Conservation (phyloP, 2,888 invertebrate species). For the Phlogophora meticulosa region DNA sequence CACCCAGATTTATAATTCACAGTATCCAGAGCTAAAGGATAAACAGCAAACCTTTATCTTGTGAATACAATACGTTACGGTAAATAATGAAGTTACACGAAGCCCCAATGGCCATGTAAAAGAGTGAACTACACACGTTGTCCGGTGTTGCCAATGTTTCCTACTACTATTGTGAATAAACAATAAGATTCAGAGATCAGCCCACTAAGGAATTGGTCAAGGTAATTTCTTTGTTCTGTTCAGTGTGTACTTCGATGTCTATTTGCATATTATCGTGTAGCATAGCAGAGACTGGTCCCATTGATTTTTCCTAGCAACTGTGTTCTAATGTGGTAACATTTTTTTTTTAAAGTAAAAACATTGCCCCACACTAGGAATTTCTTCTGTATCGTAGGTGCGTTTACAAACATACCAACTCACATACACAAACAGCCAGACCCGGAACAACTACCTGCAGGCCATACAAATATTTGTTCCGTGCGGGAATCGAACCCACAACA, state of each 20-base stretch:
- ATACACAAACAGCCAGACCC: no score
- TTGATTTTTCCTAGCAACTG: no score
- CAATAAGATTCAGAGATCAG: conserved; percentile 5
- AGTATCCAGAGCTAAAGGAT: neutral
- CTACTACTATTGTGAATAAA: conserved; percentile 33
- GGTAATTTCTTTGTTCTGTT: conserved; percentile 6
- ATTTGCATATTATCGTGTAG: neutral
- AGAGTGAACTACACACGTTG: conserved; percentile 6
- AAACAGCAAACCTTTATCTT: conserved; percentile 13
- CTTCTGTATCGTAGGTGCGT: no score
- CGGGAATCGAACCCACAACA: no score
- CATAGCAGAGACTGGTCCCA: no score
- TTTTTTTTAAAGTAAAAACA: no score
- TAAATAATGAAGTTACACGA: conserved; percentile 19
- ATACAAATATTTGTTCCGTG: no score
- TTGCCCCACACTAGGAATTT: no score
- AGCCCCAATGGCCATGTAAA: conserved; percentile 19
- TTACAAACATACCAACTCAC: no score
- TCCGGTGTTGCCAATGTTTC: conserved; percentile 11
- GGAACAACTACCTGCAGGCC: no score
- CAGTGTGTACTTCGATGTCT: neutral
- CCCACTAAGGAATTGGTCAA: conserved; percentile 26
- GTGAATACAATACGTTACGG: conserved; percentile 1
- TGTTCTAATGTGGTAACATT: no score
- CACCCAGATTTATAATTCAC: conserved; percentile 3